Evolutionary conservation across 2,797 vertebrate genomes (phyloP), one percentile per base, ranked within the genome.

Genomic region (Molossus alvarezi): DNA sequence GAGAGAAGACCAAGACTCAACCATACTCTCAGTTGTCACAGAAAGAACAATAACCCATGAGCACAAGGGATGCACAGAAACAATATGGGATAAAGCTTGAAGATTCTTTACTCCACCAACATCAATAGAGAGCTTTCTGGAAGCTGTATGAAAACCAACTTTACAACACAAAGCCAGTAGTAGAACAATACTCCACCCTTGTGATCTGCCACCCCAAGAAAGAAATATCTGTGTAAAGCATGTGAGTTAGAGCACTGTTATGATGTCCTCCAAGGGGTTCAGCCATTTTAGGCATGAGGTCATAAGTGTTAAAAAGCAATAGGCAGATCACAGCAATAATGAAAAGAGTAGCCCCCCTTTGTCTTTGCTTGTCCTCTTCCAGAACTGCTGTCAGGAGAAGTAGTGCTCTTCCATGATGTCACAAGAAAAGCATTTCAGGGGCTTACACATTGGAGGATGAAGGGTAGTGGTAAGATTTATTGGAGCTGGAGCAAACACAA

Each of bases 261-360:
- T 99, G 99, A 97, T 99, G 99, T 67, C 99, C 99, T 98, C 99
- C 99, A 97, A 99, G 99, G 98, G 99, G 99, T 97, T 99, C 99
- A 10, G 99, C 99, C 99, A 99, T 99, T 98, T 99, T 99, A 58
- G 99, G 99, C 99, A 99, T 99, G 92, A 99, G 99, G 95, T 99
- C 99, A 79, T 99, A 69, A 69, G 99, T 99, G 98, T 99, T 99
- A 55, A 99, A 99, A 97, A 99, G 99, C 9, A 99, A 98, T 58
- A 99, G 98, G 97, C 99, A 99, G 97, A 99, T 99, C 65, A 99
- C 99, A 95, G 99, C 99, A 92, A 99, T 99, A 98, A 99, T 99
- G 98, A 99, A 99, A 97, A 99, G 99, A 25, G 98, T 99, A 93
- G 99, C 99, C 27, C 99, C 99, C 98, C 99, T 99, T 99, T 75